phyloP scores from a whole-genome alignment of 2,797 vertebrate genomes.

The Benthosema pterotum region DNA sequence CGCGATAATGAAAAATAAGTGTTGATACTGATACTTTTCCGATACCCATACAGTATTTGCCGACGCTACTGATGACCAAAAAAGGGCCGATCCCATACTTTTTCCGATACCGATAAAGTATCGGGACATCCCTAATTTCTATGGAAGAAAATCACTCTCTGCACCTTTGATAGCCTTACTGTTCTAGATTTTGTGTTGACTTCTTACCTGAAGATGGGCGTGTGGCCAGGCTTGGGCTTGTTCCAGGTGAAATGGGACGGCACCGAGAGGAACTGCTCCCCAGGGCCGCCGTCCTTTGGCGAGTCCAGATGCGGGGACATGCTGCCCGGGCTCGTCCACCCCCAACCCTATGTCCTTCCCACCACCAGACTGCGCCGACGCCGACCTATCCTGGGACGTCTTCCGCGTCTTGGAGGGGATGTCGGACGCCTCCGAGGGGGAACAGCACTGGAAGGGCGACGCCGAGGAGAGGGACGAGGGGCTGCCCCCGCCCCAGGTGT shows the following conservation, averaged over 20 bases:
- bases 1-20: too few species aligned
- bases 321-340: slow-evolving; percentile 89
- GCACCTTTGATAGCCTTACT: too few species aligned
- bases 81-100: too few species aligned
- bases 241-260: slow-evolving; percentile 98
- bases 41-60: too few species aligned
- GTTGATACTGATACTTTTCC: too few species aligned
- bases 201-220: slow-evolving; percentile 95
- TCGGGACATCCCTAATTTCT: too few species aligned
- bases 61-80: too few species aligned
- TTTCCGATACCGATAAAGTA: too few species aligned
- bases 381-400: slow-evolving; percentile 94
- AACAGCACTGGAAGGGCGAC: slow-evolving; percentile 92
- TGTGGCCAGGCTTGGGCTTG: slow-evolving; percentile 98
- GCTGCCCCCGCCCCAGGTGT: slow-evolving; percentile 89
- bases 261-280: slow-evolving; percentile 96
- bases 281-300: slow-evolving; percentile 88
- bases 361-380: slow-evolving; percentile 84
- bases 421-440: slow-evolving; percentile 91
- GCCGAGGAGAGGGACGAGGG: slow-evolving; percentile 80
- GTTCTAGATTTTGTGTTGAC: neutral
- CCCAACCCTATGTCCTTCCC: slow-evolving; percentile 82
- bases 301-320: slow-evolving; percentile 89
- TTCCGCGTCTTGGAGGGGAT: slow-evolving; percentile 97
- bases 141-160: too few species aligned